A percentile compares a stretch with the other conserved stretches of the same genome.
Evolutionary conservation across 2,113 vertebrate genomes (phyloP).

Genomic region (Hemicordylus capensis): DNA sequence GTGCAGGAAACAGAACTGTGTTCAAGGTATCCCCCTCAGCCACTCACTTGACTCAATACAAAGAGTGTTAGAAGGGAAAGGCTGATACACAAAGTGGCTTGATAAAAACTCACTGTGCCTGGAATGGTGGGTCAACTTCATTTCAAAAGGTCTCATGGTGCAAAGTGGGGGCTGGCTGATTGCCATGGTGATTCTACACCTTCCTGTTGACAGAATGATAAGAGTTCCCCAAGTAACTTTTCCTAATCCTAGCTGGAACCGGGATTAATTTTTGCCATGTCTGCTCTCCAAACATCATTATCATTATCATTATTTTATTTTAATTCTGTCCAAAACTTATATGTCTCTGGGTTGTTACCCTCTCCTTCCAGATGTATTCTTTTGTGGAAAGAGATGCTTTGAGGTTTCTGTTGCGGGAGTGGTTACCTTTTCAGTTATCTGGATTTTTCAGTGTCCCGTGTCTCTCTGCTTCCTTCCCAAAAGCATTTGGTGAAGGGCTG

Average conservation of each 20-base stretch:
- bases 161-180: conserved; percentile 6
- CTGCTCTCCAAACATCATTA: too few species aligned
- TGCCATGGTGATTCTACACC: conserved; percentile 17
- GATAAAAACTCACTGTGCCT: conserved; percentile 50
- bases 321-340: not conserved
- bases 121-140: not conserved
- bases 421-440: not conserved
- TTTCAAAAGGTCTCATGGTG: not conserved
- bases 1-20: conserved; percentile 14
- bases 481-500: not conserved
- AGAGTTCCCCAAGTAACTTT: not conserved
- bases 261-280: not conserved
- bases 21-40: not conserved
- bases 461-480: not conserved
- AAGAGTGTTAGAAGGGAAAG: conserved; percentile 27
- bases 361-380: not conserved
- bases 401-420: not conserved
- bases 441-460: not conserved
- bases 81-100: conserved; percentile 57
- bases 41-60: conserved; percentile 33
- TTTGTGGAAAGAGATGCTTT: not conserved
- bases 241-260: not conserved
- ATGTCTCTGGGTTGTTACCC: not conserved
- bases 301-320: too few species aligned
- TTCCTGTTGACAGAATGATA: not conserved